phyloP scores from a whole-genome alignment of 2,113 vertebrate genomes.

The Dryoscopus gambensis region DNA sequence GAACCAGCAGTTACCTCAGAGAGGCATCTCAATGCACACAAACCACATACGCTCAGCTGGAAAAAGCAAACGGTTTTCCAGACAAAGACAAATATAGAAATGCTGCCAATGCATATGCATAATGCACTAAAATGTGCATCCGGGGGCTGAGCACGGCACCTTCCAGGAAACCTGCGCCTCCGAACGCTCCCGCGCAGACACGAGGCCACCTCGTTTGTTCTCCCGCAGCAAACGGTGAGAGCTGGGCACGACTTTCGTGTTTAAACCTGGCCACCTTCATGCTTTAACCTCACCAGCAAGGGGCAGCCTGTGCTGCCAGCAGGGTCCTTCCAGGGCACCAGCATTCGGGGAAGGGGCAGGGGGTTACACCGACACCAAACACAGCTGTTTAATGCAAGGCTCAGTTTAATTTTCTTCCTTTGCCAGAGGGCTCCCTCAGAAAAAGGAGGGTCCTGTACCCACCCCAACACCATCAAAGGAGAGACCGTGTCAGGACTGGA shows the following conservation, averaged over 20 bases:
- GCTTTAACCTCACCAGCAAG: neutral
- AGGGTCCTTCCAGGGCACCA: neutral
- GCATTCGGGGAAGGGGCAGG: neutral
- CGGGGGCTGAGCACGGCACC: neutral
- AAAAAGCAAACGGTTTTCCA: slow-evolving; percentile 22
- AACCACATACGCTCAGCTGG: neutral
- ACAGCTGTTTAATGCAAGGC: neutral
- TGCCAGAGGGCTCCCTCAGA: neutral
- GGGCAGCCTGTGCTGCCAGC: neutral
- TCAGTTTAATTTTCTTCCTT: neutral
- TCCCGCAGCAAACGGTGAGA: neutral
- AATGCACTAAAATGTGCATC: neutral
- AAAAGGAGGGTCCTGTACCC: neutral
- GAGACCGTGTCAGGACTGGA: fast-evolving
- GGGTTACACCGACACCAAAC: neutral
- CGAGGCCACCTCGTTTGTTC: neutral
- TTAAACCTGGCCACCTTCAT: neutral
- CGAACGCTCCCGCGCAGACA: fast-evolving
- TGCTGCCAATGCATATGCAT: neutral
- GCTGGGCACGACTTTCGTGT: neutral
- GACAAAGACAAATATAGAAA: neutral
- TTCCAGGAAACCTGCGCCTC: neutral
- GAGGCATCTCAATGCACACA: neutral
- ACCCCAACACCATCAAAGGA: neutral
- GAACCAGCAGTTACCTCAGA: neutral